Base-by-base conservation (phyloP, 2,113 vertebrate genomes). In the Centrocercus urophasianus region DNA sequence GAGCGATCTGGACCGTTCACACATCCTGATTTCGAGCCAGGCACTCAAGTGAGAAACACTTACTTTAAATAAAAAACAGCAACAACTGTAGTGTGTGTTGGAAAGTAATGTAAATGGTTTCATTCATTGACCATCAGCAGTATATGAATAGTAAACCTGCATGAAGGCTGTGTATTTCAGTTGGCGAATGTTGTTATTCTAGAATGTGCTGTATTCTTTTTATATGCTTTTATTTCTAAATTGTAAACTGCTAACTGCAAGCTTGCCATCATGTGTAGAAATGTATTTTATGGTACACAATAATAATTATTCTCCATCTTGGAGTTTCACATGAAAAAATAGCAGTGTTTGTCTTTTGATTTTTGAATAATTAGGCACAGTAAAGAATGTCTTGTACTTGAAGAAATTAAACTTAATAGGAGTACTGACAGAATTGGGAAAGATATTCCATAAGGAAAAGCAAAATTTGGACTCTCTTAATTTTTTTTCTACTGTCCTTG, bases 1-100 rank as follows among this genome's bases (percentile, higher is more conserved):
- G 99, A 99, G 98, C 98, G 99, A 98, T 98, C 99, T 66, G 99
- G 99, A 96, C 99, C 99, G 10, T 99, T 99, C 97, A 99, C 98
- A 95, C 99, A 99, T 98, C 99, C 99, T n/a, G 99, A 99, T 98
- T 99, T 99, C 98, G 99, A 99, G 95, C 98, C 99, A 32, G 99
- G 99, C 97, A 98, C 98, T 90, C 98, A 99, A 98, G 99, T 99
- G 98, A 98, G 97, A 98, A 97, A 97, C 47, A 12, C 94, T 97
- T 96, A 60, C 93, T 97, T 97, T 97, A 97, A 96, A 96, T 98
- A 32, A 57, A 97, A 89, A 92, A 95, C 73, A 88, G 96, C 88
- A 92, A 95, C 73, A 88, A 73, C 34, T 91, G 47, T 97, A 97
- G 85, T 52, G 57, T 97, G 76, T 96, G 38, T 97, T 96, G 89